phyloP scores from a whole-genome alignment of 2,888 invertebrate species.

The Drosophila affinis region DNA sequence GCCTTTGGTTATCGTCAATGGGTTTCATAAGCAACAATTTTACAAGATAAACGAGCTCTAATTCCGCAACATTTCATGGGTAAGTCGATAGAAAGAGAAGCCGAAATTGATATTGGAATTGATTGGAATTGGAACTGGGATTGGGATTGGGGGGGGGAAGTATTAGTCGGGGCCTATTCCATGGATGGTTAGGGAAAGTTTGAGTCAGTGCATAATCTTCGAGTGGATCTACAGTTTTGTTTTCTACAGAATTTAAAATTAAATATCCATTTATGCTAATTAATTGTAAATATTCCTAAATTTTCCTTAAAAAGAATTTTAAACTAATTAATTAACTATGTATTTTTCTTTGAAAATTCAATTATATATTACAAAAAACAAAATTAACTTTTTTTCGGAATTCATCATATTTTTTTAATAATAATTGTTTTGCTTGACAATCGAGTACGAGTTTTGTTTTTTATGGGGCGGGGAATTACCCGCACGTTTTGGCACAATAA shows the following conservation, averaged over 20 bases:
- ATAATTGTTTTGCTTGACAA: neutral
- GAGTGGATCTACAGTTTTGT: no score
- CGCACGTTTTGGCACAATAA: conserved; percentile 37
- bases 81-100: neutral
- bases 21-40: conserved; percentile 13
- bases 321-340: no score
- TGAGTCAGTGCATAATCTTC: neutral
- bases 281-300: no score
- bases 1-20: conserved; percentile 20
- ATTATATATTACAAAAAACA: no score
- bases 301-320: no score
- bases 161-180: neutral
- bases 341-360: no score
- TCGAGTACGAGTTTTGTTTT: neutral
- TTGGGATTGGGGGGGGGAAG: neutral
- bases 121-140: neutral
- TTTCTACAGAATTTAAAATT: neutral
- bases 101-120: conserved; percentile 1
- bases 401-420: neutral
- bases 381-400: no score
- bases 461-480: conserved; percentile 15
- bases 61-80: neutral
- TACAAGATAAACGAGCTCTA: conserved; percentile 7
- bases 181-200: neutral
- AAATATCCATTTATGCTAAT: neutral